Base-by-base conservation (phyloP, 2,797 vertebrate genomes). In the Acanthurus leucopareius region DNA sequence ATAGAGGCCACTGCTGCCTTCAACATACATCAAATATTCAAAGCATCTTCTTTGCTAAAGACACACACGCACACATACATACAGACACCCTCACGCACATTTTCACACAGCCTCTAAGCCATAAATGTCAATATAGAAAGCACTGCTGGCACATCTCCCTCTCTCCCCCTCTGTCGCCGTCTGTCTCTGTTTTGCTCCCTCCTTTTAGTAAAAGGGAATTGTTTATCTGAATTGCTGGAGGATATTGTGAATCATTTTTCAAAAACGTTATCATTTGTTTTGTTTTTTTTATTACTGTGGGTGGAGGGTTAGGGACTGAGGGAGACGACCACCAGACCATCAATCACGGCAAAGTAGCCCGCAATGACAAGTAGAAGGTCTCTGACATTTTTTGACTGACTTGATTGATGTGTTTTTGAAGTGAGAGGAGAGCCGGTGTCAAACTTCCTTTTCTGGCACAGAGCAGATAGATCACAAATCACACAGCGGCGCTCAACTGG, bases 361-460 rank as follows among this genome's bases (percentile, higher is more conserved):
- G 59, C 86, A 79, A 83, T 94, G 93, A 94, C 91, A 93, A 90
- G 89, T 77, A 77, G 91, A 94, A 93, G 91, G 89, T 92, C 92
- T 81, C 57, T 91, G 92, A 85, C 91, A 91, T 25, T 88, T 89
- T 93, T 77, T 93, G 95, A 94, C 88, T 79, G 83, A 60, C 80
- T 84, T 94, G 94, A 95, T 93, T 93, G 94, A 95, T 95, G 93
- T 93, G 91, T 94, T 94, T 93, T 92, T 92, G 91, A 93, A 92
- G 87, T 86, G 77, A 64, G 35, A 63, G 58, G 77, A 64, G 80
- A 89, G 88, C 79, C 42, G 2, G 77, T 86, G 92, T 91, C 92
- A 91, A 89, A 91, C 83, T 84, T 78, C 59, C 80, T 25, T 91
- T 90, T 84, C 79, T 89, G 81, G 85, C 79, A 61, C 3, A 22